These are phyloP conservation scores for Pseudococcus viburni DNA, from an alignment of 2,888 invertebrate species.

Conservation along the genomic window DNA sequence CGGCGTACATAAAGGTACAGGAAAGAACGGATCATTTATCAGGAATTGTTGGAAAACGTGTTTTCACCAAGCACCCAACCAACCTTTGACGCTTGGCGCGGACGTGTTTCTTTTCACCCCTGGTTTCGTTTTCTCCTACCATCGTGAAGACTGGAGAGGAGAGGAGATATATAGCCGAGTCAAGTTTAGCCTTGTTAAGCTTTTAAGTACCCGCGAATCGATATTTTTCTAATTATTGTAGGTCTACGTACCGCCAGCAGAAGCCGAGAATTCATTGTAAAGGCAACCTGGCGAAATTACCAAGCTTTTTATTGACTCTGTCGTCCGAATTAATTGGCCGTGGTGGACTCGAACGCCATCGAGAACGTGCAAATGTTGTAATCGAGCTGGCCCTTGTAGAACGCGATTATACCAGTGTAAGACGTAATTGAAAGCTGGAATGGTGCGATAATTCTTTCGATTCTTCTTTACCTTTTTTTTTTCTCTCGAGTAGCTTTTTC, in stretches of 20 bases:
- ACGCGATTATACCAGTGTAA: neutral
- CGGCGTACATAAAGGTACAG: neutral
- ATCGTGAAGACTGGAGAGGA: neutral
- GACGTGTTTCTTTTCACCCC: neutral
- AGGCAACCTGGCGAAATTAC: neutral
- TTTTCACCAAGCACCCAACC: constrained; percentile 8
- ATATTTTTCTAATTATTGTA: constrained; percentile 37
- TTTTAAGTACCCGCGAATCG: neutral
- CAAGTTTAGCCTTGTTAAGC: constrained; percentile 38
- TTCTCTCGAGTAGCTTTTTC: neutral
- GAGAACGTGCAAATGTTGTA: constrained; percentile 15
- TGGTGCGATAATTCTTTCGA: constrained; percentile 8
- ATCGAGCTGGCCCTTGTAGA: neutral
- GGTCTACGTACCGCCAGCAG: neutral
- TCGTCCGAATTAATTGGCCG: constrained; percentile 22
- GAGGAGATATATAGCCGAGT: neutral
- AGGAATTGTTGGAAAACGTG: constrained; percentile 29
- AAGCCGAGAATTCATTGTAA: neutral
- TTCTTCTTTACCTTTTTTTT: neutral
- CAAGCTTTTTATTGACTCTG: neutral
- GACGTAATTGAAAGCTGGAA: constrained; percentile 6
- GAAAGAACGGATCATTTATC: constrained; percentile 56
- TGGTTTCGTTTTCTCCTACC: neutral
- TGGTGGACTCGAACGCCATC: neutral
- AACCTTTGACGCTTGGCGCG: constrained; percentile 30